Conservation (phyloP, 2,888 invertebrate genomes). For the Drosophila niveifrons region DNA sequence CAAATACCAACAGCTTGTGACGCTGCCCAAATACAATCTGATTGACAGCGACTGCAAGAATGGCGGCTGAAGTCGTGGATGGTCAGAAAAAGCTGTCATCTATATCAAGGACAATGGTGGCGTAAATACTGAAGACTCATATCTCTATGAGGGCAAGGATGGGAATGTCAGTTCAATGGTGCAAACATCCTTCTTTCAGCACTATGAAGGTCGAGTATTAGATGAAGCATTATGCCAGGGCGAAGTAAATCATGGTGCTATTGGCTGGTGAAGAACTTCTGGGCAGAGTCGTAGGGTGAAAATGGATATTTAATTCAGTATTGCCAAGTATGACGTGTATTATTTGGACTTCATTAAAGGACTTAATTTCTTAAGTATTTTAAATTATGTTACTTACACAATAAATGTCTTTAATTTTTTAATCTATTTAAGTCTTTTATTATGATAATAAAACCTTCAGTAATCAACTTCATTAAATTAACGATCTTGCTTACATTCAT, state of each 20-base stretch:
- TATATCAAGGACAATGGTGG: slow-evolving; percentile 93
- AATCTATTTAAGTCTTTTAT: too few species aligned
- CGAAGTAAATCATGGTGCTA: slow-evolving; percentile 11
- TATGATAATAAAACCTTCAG: too few species aligned
- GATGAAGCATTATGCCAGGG: not conserved
- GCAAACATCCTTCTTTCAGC: slow-evolving; percentile 21
- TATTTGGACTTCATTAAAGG: not conserved
- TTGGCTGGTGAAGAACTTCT: slow-evolving; percentile 25
- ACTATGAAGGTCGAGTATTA: slow-evolving; percentile 1
- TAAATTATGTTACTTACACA: too few species aligned
- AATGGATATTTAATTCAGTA: not conserved
- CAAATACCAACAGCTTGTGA: slow-evolving; percentile 88
- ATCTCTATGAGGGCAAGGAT: slow-evolving; percentile 95
- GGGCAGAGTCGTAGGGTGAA: slow-evolving; percentile 14
- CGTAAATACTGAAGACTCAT: slow-evolving; percentile 16
- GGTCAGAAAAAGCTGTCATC: slow-evolving; percentile 93
- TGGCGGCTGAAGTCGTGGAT: slow-evolving; percentile 98
- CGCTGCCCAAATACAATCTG: slow-evolving; percentile 95
- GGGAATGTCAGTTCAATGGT: slow-evolving; percentile 92
- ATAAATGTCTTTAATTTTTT: too few species aligned
- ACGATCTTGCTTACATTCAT: too few species aligned
- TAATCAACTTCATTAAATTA: too few species aligned
- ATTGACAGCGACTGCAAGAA: slow-evolving; percentile 90
- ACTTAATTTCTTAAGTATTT: too few species aligned
- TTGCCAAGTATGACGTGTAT: slow-evolving; percentile 12